Percentiles rank a stretch among this genome's conserved stretches.
Conservation (phyloP, 2,888 invertebrate genomes). For the Ophion obscuratus region DNA sequence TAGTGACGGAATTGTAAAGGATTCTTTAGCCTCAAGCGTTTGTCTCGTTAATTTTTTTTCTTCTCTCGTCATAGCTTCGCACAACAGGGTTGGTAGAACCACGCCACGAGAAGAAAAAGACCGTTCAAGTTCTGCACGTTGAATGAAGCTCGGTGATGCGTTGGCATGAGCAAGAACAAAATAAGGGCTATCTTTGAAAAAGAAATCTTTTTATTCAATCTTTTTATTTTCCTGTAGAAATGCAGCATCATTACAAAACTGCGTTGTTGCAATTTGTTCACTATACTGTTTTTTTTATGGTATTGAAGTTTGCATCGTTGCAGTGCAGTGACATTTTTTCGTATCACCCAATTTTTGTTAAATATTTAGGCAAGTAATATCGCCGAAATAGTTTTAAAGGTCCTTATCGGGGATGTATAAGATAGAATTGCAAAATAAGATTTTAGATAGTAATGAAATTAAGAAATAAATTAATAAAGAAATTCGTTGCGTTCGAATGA, state of each 20-base stretch:
- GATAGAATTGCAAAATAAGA: too few species aligned
- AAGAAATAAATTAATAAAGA: too few species aligned
- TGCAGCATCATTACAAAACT: neutral
- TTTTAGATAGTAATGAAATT: too few species aligned
- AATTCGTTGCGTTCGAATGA: too few species aligned
- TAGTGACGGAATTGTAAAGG: slow-evolving; percentile 46
- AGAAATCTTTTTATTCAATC: neutral
- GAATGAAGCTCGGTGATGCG: slow-evolving; percentile 54
- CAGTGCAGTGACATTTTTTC: too few species aligned
- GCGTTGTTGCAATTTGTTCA: too few species aligned
- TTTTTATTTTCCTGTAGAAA: neutral
- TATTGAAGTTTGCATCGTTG: too few species aligned
- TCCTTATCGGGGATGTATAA: too few species aligned
- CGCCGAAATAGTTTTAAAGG: too few species aligned
- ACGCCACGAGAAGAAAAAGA: slow-evolving; percentile 9
- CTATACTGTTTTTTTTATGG: too few species aligned
- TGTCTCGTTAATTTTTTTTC: slow-evolving; percentile 58
- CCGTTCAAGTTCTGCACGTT: slow-evolving; percentile 49
- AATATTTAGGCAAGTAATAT: too few species aligned
- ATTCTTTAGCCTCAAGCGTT: slow-evolving; percentile 35
- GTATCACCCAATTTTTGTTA: too few species aligned
- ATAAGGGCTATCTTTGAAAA: slow-evolving; percentile 29
- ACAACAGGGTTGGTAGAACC: slow-evolving; percentile 14
- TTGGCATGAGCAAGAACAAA: slow-evolving; percentile 43
- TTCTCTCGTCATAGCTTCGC: slow-evolving; percentile 19